Evolutionary conservation across 2,113 vertebrate genomes (phyloP), one percentile per base, ranked within the genome.

Genomic region (Microcebus lehilahytsara): DNA sequence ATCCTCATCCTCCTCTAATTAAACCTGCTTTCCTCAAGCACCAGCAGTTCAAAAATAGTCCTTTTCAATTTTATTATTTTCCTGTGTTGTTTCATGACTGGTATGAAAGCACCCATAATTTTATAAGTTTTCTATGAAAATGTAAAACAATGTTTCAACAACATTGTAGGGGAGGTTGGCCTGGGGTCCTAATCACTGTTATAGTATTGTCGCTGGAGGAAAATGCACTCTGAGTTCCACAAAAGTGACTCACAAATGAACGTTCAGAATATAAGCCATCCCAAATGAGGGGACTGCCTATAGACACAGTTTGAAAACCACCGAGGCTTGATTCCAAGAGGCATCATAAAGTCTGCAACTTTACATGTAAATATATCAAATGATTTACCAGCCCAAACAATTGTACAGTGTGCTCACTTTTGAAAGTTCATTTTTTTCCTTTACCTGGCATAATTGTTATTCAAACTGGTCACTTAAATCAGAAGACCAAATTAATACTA

Each of bases 11-110:
- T 93, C 95, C 53, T 87, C 96, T 95, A 95, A 96, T 98, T 97
- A 96, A 97, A 96, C 86, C 86, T 97, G 96, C 84, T 81, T 93
- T 95, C 25, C 34, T 97, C 89, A 97, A 97, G 96, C 75, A 97
- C 64, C 66, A 60, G 62, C 92, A 93, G 88, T 92, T 96, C 60
- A 79, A 96, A 97, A 96, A 95, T n/a, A 77, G 60, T 78, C 46
- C 80, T 91, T 97, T 96, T 97, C 96, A 96, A 74, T 96, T 96
- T 95, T 78, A 40, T 90, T 95, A 79, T 96, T 97, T 96, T 93
- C 72, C 80, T 93, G 89, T 92, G 80, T 67, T 97, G 27, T 96
- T 96, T 96, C 90, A 93, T 85, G 87, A 86, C 86, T 64, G 58
- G 86, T 74, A 88, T 88, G 60, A 95, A 97, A 97, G 91, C 62